Conservation (phyloP, 2,797 vertebrate genomes). For the Malacoctenus gilli region DNA sequence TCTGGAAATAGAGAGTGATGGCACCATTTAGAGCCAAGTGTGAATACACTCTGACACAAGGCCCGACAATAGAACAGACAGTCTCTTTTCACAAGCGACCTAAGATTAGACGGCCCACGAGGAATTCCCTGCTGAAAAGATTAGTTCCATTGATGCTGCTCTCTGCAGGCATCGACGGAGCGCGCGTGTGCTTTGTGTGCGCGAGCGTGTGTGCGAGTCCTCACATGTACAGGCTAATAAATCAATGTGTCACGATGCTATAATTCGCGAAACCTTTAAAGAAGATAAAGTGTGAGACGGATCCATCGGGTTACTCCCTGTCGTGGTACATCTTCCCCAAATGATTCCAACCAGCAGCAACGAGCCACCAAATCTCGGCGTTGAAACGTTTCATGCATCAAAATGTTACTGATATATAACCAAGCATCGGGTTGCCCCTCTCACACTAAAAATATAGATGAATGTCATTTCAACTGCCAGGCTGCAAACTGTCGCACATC, state of each 20-base stretch:
- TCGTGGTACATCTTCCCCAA: neutral
- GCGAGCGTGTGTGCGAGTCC: neutral
- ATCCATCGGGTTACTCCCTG: neutral
- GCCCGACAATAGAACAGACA: constrained; percentile 69
- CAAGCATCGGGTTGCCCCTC: neutral
- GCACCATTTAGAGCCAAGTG: constrained; percentile 61
- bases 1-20: constrained; percentile 65
- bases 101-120: constrained; percentile 61
- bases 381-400: neutral
- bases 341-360: neutral
- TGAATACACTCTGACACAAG: constrained; percentile 65
- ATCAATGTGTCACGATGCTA: too few relatives aligned
- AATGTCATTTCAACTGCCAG: too few relatives aligned
- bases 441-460: neutral
- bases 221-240: neutral
- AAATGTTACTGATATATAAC: constrained; percentile 5
- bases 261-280: too few relatives aligned
- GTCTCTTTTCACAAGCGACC: constrained; percentile 52
- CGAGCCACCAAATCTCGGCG: neutral
- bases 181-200: neutral
- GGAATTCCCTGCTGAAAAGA: constrained; percentile 65
- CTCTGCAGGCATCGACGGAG: constrained; percentile 18
- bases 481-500: too few relatives aligned
- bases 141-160: constrained; percentile 53
- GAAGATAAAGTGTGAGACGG: neutral